phyloP scores from a whole-genome alignment of 2,888 invertebrate species.

The Melipona bicolor region DNA sequence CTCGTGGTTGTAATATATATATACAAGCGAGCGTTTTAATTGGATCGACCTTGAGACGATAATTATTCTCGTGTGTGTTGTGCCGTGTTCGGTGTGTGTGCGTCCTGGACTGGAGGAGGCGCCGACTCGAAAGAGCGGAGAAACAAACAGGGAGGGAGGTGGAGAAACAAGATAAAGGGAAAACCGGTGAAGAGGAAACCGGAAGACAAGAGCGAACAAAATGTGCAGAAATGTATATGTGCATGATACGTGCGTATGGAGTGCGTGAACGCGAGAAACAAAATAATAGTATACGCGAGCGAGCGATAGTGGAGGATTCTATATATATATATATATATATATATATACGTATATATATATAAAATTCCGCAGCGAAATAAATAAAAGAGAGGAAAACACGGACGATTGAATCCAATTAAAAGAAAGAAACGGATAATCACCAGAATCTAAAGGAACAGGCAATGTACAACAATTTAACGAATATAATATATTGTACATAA shows the following conservation, averaged over 20 bases:
- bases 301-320: constrained; percentile 60
- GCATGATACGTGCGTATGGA: constrained; percentile 22
- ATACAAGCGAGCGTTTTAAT: constrained; percentile 68
- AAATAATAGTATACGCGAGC: constrained; percentile 43
- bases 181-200: background rate
- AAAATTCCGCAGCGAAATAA: constrained; percentile 57
- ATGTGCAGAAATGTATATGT: background rate
- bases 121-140: background rate
- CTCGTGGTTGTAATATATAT: constrained; percentile 74
- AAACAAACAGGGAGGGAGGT: background rate
- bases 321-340: constrained; percentile 43
- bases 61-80: constrained; percentile 61
- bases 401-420: constrained; percentile 68
- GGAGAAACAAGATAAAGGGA: background rate
- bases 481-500: constrained; percentile 83
- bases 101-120: constrained; percentile 25
- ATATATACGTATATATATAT: constrained; percentile 16
- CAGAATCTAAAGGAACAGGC: constrained; percentile 28
- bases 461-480: constrained; percentile 80
- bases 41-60: constrained; percentile 61
- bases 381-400: background rate
- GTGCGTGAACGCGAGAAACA: constrained; percentile 39
- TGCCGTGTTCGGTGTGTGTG: constrained; percentile 57
- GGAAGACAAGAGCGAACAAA: constrained; percentile 1
- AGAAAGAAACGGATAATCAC: background rate